Conservation (phyloP, 2,113 vertebrate genomes). For the Lynx canadensis region DNA sequence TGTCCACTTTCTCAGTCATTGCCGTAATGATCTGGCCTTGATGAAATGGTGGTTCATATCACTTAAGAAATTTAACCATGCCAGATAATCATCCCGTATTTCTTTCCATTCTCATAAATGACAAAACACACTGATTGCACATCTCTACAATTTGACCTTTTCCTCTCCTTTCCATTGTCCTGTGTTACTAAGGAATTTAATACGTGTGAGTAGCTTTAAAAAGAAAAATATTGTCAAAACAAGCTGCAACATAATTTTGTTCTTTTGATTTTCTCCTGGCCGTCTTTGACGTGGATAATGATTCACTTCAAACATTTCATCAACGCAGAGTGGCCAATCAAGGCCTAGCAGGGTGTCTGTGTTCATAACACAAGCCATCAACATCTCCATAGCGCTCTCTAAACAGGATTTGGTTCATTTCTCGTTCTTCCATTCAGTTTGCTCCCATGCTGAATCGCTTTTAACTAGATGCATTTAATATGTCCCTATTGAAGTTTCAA, state of each 20-base stretch:
- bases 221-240: conserved; percentile 23
- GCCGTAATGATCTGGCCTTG: neutral
- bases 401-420: neutral
- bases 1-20: neutral
- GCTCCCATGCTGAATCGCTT: neutral
- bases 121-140: neutral
- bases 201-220: neutral
- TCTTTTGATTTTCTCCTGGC: neutral
- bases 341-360: neutral
- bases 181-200: neutral
- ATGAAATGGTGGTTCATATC: neutral
- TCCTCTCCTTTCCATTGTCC: neutral
- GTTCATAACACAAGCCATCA: neutral
- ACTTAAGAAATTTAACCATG: neutral
- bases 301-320: neutral
- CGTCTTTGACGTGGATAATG: conserved; percentile 41
- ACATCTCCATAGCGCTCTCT: neutral
- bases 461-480: neutral
- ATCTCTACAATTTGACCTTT: neutral
- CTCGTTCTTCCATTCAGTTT: neutral
- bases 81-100: neutral
- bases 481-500: neutral
- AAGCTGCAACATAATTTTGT: neutral
- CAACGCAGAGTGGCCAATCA: neutral
- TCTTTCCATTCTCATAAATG: neutral